Base-by-base conservation (phyloP, 2,888 invertebrate species). In the Lasioglossum morio region DNA sequence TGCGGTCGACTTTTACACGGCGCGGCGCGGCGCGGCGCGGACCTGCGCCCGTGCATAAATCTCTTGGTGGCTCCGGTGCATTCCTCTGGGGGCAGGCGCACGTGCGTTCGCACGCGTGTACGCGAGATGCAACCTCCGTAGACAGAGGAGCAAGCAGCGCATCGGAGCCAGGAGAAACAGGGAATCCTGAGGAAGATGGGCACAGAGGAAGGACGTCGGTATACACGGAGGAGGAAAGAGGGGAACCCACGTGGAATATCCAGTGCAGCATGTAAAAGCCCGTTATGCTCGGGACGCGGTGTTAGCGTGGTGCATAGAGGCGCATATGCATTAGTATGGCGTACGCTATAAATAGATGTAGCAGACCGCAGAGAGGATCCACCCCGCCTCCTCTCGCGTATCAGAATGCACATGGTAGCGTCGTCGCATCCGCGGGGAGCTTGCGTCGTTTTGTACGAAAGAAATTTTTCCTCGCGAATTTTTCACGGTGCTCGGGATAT, bases 301-400 rank as follows among this genome's bases (percentile, higher is more conserved):
- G 74, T 80, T 85, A 83, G 80, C 85, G 82, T 37, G 82, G 85
- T 70, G 84, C 84, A 87, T 83, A 85, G 84, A 85, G 84, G 79
- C 81, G 80, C 83, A 81, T 87, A 87, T 85, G 87, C 89, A 87
- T 91, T 90, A 87, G 85, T 87, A 91, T 88, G 87, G 86, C 79
- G 87, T 72, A 86, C 72, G 90, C 90, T 92, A 92, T 92, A 92
- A 92, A 92, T 92, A 92, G 92, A 91, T 82, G 81, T 90, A 91
- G 88, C 90, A 92, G 88, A 91, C 92, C 92, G 86, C 92, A 89
- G 88, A 89, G 89, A 89, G 57, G 83, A 90, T 79, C 85, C 79
- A 85, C 80, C 88, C 91, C 73, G 75, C 73, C 82, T 72, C 81
- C 84, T 81, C 72, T 75, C 76, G 76, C 43, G 53, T 78, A 73